Evolutionary conservation across 2,797 vertebrate genomes (phyloP).

Genomic region (Falco columbarius): DNA sequence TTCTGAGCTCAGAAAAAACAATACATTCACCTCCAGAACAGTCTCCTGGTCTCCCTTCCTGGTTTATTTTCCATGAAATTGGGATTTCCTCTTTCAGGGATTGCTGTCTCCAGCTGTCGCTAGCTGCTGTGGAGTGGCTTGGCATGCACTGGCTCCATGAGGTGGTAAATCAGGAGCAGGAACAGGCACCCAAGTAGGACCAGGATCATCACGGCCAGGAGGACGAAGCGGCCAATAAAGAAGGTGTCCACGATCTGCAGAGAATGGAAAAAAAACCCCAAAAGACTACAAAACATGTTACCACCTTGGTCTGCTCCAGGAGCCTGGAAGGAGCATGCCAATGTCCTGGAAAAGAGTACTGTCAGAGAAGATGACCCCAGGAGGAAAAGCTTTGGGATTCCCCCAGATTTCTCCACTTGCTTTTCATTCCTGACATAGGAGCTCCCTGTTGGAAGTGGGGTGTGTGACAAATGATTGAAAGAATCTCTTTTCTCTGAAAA

Average conservation of each 20-base stretch:
- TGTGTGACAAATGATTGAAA: fast-evolving
- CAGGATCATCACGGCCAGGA: slow-evolving; percentile 79
- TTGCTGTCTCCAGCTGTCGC: fast-evolving
- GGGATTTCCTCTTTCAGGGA: background rate
- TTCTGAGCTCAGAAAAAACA: background rate
- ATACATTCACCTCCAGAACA: background rate
- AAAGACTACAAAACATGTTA: background rate
- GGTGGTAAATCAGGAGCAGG: slow-evolving; percentile 85
- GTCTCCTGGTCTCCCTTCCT: background rate
- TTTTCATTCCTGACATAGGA: background rate
- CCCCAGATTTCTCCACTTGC: background rate
- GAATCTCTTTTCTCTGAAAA: background rate
- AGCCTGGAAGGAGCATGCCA: background rate
- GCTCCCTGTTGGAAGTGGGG: background rate
- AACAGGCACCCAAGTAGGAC: slow-evolving; percentile 84
- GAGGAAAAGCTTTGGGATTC: background rate
- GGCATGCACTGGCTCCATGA: slow-evolving; percentile 88
- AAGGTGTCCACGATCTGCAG: slow-evolving; percentile 88
- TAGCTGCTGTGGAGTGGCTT: slow-evolving; percentile 78
- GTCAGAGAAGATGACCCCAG: background rate
- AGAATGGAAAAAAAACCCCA: background rate
- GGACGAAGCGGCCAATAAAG: slow-evolving; percentile 89
- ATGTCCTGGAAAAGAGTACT: fast-evolving
- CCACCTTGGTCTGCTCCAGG: background rate
- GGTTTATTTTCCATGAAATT: background rate